Evolutionary conservation across 2,888 invertebrate genomes (phyloP).

Genomic region (Microdon myrmicae): DNA sequence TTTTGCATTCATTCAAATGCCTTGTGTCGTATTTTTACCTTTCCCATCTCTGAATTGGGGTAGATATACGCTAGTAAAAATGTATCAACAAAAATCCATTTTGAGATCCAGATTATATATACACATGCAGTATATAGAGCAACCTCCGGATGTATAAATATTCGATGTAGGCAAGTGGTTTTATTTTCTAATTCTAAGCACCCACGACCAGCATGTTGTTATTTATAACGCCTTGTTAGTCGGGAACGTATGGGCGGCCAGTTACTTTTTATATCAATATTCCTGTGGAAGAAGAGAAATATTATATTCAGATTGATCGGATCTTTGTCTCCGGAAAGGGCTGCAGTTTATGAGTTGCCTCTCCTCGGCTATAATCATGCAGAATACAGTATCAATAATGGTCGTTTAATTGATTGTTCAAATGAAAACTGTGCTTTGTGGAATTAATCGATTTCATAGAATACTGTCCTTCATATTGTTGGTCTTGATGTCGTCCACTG

Average conservation of each 20-base stretch:
- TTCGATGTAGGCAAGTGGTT: constrained; percentile 33
- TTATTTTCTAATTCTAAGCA: constrained; percentile 29
- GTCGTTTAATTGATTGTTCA: too few species aligned
- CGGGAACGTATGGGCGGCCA: constrained; percentile 5
- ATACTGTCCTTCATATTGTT: too few species aligned
- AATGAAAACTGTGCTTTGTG: too few species aligned
- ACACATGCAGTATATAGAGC: constrained; percentile 16
- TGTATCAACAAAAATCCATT: constrained; percentile 9
- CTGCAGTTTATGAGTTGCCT: too few species aligned
- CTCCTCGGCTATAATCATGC: too few species aligned
- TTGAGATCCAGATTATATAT: constrained; percentile 13
- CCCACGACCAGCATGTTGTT: constrained; percentile 32
- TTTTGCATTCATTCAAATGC: background rate
- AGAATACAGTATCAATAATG: too few species aligned
- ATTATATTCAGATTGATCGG: too few species aligned
- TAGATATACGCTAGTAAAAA: constrained; percentile 22
- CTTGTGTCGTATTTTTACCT: constrained; percentile 14
- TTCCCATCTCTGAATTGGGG: constrained; percentile 5
- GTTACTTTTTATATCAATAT: too few species aligned
- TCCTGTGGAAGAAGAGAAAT: too few species aligned
- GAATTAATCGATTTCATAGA: too few species aligned
- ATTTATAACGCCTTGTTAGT: constrained; percentile 23
- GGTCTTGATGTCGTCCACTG: too few species aligned
- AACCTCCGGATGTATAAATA: constrained; percentile 26
- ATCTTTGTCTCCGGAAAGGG: too few species aligned